phyloP scores from a whole-genome alignment of 2,113 vertebrate species.

The Microcebus griseorufus region DNA sequence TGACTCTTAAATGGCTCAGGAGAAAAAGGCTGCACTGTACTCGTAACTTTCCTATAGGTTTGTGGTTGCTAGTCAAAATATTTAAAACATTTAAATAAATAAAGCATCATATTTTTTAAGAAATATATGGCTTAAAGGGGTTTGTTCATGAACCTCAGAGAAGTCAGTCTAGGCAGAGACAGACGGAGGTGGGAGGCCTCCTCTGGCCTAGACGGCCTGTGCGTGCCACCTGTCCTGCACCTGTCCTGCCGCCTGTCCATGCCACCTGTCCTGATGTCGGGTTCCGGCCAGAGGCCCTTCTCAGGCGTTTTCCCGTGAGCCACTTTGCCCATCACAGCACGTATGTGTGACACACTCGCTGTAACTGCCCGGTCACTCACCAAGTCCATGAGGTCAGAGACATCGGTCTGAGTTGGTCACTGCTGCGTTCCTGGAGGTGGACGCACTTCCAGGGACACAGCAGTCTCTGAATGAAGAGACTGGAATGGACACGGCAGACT shows the following conservation, averaged over 20 bases:
- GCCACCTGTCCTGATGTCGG: no score
- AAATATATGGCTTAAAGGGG: not conserved
- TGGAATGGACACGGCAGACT: no score
- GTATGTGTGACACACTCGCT: fast-evolving
- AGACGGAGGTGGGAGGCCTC: not conserved
- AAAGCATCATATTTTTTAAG: not conserved
- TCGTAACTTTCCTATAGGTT: not conserved
- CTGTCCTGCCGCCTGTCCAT: no score
- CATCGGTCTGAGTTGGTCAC: not conserved
- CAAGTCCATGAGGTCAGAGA: not conserved
- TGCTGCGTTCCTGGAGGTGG: no score
- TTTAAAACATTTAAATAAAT: not conserved
- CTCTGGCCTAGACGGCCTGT: not conserved
- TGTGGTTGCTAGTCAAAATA: not conserved
- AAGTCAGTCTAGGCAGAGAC: not conserved
- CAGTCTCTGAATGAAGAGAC: not conserved
- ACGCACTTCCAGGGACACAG: not conserved
- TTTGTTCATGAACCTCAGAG: not conserved
- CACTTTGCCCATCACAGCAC: not conserved
- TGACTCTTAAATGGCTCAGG: not conserved
- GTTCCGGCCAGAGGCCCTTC: not conserved
- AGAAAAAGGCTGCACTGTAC: not conserved
- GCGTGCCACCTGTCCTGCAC: no score
- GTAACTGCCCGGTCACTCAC: not conserved
- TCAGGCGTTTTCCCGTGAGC: not conserved